These are phyloP conservation scores for Anagyrus pseudococci DNA, from an alignment of 2,888 invertebrate species.

Conservation along the genomic window DNA sequence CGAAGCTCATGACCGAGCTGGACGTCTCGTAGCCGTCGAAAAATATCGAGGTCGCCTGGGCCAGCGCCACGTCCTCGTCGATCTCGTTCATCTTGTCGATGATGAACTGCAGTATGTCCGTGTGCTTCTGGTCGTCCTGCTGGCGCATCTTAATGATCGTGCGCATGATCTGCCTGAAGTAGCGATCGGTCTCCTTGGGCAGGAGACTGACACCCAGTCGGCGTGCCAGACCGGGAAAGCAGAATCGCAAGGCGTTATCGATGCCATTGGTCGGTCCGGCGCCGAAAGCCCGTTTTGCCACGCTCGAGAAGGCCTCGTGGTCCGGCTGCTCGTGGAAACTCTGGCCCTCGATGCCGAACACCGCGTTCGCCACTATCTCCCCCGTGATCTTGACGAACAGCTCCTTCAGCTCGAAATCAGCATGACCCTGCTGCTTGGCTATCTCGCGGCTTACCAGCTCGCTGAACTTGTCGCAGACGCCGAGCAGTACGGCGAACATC, in stretches of 20 bases:
- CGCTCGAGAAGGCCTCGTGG: conserved; percentile 36
- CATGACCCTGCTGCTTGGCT: conserved; percentile 10
- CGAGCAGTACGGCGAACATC: conserved; percentile 43
- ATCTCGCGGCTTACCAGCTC: conserved; percentile 33
- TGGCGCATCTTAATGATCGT: conserved; percentile 43
- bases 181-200: conserved; percentile 40
- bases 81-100: conserved; percentile 42
- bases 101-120: conserved; percentile 58
- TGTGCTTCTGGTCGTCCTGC: conserved; percentile 48
- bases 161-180: conserved; percentile 44
- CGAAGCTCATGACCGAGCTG: conserved; percentile 61
- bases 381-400: conserved; percentile 45
- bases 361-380: conserved; percentile 46
- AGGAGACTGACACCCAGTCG: conserved; percentile 35
- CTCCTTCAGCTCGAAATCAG: conserved; percentile 44
- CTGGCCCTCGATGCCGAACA: conserved; percentile 48
- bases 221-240: conserved; percentile 37
- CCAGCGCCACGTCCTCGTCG: conserved; percentile 53
- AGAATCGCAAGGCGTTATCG: conserved; percentile 40
- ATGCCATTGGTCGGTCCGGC: conserved; percentile 33
- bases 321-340: conserved; percentile 43
- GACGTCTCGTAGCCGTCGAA: conserved; percentile 66
- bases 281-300: conserved; percentile 37
- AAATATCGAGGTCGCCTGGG: conserved; percentile 64
- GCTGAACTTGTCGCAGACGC: conserved; percentile 43